Conservation (phyloP, 2,888 invertebrate genomes). For the Catocala nupta region DNA sequence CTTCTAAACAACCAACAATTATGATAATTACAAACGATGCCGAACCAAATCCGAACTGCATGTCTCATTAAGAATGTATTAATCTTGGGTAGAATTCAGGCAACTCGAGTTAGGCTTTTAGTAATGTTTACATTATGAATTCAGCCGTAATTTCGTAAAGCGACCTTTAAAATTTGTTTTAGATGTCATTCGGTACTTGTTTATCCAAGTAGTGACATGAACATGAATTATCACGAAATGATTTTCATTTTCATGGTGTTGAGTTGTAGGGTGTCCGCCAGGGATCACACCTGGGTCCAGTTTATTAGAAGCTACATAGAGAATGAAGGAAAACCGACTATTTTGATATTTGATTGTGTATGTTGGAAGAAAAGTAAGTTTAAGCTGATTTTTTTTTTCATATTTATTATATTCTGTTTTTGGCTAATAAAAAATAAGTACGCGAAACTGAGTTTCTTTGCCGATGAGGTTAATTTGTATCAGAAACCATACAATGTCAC, state of each 20-base stretch:
- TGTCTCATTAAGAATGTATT: constrained; percentile 30
- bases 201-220: constrained; percentile 2
- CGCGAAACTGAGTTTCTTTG: too few species aligned
- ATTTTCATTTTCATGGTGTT: constrained; percentile 29
- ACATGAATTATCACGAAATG: constrained; percentile 17
- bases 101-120: constrained; percentile 17
- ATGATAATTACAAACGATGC: constrained; percentile 22
- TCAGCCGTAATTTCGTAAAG: constrained; percentile 4
- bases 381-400: background rate
- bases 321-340: constrained; percentile 69
- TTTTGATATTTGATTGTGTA: constrained; percentile 53
- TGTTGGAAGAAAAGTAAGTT: constrained; percentile 71
- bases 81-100: background rate
- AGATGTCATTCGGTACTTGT: background rate
- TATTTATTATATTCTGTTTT: too few species aligned
- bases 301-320: constrained; percentile 65
- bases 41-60: constrained; percentile 13
- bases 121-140: constrained; percentile 27
- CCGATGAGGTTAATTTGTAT: too few species aligned
- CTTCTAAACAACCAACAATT: constrained; percentile 22
- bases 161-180: constrained; percentile 1
- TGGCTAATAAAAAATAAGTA: too few species aligned
- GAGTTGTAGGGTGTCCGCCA: constrained; percentile 37
- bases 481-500: too few species aligned
- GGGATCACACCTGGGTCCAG: constrained; percentile 40